Conservation (phyloP, 35 echinoderm and acorn worm genomes). For the Diadema setosum region DNA sequence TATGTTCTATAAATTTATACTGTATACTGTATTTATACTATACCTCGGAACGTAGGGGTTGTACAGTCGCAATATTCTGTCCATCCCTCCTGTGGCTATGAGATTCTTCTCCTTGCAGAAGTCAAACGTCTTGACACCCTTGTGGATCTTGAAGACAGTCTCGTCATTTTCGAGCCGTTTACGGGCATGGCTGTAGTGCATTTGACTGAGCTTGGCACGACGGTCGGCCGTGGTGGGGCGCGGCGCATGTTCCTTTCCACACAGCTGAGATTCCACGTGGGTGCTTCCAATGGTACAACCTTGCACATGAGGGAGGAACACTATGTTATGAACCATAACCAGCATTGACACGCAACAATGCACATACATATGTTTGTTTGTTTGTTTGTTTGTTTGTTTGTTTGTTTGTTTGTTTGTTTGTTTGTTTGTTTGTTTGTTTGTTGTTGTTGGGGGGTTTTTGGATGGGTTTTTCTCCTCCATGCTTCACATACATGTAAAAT, state of each 20-base stretch:
- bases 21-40: no score
- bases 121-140: constrained; percentile 96
- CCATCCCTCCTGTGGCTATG: constrained; percentile 92
- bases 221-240: constrained; percentile 62
- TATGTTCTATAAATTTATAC: no score
- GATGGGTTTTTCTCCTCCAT: no score
- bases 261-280: constrained; percentile 86
- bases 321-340: no score
- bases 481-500: no score
- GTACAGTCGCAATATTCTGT: constrained; percentile 89
- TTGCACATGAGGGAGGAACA: neutral
- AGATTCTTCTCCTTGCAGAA: constrained; percentile 94
- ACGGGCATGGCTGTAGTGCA: constrained; percentile 76
- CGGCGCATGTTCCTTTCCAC: constrained; percentile 70
- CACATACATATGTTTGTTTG: no score
- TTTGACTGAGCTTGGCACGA: constrained; percentile 75
- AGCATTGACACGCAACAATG: no score
- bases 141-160: constrained; percentile 85
- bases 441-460: no score
- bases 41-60: constrained; percentile 98
- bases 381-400: no score
- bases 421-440: no score
- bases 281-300: constrained; percentile 91
- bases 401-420: no score
- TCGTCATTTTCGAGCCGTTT: constrained; percentile 72